Evolutionary conservation across 2,888 invertebrate species (phyloP), one percentile per base, ranked within the genome.

Genomic region (Physocephala rufipes): DNA sequence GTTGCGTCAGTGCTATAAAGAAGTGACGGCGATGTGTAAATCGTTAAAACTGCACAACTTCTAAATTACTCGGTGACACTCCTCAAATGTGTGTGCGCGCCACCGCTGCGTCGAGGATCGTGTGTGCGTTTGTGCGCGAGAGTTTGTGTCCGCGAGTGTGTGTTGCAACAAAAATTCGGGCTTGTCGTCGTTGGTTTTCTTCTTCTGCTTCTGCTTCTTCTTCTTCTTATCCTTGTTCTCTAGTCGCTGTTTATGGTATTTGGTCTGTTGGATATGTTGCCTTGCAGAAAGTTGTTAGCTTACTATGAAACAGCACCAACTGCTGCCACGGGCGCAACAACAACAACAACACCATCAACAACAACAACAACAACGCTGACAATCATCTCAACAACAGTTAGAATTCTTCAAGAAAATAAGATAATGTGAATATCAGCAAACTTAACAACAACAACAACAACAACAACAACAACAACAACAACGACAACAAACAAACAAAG

Each of bases 361-460:
- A 28, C 19, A 5, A 21, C 55, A 5, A 21, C 19, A 2, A 51
- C 58, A 58, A 28, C 19, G 4, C 4, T 24, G 4, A 21, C 19
- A 2, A 51, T 24, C 49, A 24, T 45, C 30, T 49, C 36, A 19
- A 21, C 43, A 43, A 16, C 59, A 61, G 67, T 24, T 53, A 66
- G 55, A 71, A 65, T 49, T 36, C 62, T 64, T 59, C 59, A 65
- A 45, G 71, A 62, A 74, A 47, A 66, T 49, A 53, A 58, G 79
- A 79, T n/a, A 79, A 76, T 61, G 64, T 74, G 76, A 70, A 73
- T 74, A 71, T 47, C 15, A 12, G 26, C 2, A 55, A 61, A 59
- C 58, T 47, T 21, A 67, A 62, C 65, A 73, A 73, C 71, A 76
- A 75, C 63, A 66, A 51, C 45, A 47, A 64, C n/a, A 9, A 2